These are phyloP conservation scores for Agapornis canus DNA, from an alignment of 2,797 vertebrate species.

Conservation along the genomic window DNA sequence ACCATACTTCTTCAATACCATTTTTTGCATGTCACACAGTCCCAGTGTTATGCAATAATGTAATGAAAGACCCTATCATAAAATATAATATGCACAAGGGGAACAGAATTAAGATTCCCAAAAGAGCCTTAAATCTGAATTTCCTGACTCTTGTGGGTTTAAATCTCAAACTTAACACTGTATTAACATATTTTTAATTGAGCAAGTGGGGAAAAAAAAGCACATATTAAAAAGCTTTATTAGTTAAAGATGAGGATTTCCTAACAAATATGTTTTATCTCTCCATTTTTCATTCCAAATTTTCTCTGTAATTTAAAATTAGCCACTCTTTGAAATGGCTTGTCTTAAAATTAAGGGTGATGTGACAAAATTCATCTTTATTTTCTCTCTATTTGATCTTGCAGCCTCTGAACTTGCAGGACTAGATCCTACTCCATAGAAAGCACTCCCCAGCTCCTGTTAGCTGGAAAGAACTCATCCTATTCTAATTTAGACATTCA, in stretches of 20 bases:
- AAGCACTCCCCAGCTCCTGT: neutral
- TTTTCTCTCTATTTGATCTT: neutral
- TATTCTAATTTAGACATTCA: neutral
- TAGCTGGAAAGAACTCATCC: neutral
- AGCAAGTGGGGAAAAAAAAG: constrained; percentile 24
- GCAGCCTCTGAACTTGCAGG: neutral
- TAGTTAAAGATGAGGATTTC: constrained; percentile 27
- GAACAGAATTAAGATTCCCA: constrained; percentile 43
- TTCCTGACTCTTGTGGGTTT: constrained; percentile 67
- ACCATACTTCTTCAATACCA: constrained; percentile 41
- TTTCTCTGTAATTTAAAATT: constrained; percentile 8
- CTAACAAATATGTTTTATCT: neutral
- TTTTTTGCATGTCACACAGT: constrained; percentile 23
- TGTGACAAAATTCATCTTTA: neutral
- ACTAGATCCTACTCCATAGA: neutral
- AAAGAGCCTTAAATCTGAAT: constrained; percentile 61
- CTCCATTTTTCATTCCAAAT: neutral
- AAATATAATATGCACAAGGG: constrained; percentile 66
- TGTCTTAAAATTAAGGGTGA: constrained; percentile 5
- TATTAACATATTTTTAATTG: constrained; percentile 69
- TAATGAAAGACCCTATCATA: constrained; percentile 63
- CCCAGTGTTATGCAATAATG: constrained; percentile 40
- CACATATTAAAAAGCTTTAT: constrained; percentile 31
- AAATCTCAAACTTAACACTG: constrained; percentile 50
- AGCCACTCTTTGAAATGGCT: neutral